Evolutionary conservation across 2,888 invertebrate genomes (phyloP).

Genomic region (Scaptomyza flava): DNA sequence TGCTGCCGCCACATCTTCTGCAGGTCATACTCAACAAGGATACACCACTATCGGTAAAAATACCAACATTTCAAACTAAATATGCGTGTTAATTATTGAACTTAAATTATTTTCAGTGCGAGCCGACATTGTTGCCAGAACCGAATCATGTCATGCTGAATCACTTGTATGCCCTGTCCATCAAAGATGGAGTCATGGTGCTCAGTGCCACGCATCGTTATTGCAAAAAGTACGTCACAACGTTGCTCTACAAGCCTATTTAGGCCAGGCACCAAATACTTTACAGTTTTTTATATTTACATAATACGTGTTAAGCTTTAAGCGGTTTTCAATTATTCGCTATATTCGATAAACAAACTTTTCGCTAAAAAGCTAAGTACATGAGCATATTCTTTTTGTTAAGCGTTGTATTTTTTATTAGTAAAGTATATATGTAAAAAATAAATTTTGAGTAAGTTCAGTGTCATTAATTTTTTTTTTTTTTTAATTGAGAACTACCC

Average conservation of each 20-base stretch:
- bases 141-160: conserved; percentile 99
- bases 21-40: conserved; percentile 99
- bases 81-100: not conserved
- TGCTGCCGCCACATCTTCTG: conserved; percentile 97
- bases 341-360: conserved; percentile 19
- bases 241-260: conserved; percentile 98
- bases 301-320: conserved; percentile 47
- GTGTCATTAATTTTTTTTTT: conserved; percentile 49
- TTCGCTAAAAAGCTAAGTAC: conserved; percentile 2
- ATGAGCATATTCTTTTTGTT: conserved; percentile 37
- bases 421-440: conserved; percentile 62
- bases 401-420: conserved; percentile 74
- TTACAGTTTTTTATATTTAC: conserved; percentile 28
- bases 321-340: conserved; percentile 46
- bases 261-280: conserved; percentile 82
- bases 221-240: conserved; percentile 99
- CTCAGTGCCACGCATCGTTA: conserved; percentile 99
- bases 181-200: conserved; percentile 99
- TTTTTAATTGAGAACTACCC: conserved; percentile 28
- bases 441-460: conserved; percentile 61
- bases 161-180: conserved; percentile 99
- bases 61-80: not conserved
- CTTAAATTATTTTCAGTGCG: conserved; percentile 89
- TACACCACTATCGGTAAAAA: conserved; percentile 93
- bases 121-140: conserved; percentile 99